phyloP scores from a whole-genome alignment of 2,888 invertebrate genomes.

The Drosophila tripunctata region DNA sequence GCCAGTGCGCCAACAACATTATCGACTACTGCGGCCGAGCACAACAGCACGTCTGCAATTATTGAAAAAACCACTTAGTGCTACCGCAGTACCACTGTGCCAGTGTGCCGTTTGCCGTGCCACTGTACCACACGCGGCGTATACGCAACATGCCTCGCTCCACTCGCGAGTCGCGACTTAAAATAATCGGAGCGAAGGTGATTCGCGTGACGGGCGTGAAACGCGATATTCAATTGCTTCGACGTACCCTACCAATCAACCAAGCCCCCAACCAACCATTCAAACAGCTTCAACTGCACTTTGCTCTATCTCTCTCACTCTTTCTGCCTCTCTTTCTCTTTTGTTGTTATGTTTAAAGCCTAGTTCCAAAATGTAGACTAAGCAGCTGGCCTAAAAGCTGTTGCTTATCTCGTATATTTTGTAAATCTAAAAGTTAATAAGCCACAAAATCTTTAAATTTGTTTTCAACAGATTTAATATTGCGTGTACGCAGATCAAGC shows the following conservation, averaged over 20 bases:
- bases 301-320: neutral
- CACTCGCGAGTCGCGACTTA: too few relatives aligned
- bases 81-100: neutral
- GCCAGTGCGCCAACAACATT: conserved; percentile 64
- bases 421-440: too few relatives aligned
- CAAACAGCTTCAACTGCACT: conserved; percentile 20
- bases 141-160: conserved; percentile 51
- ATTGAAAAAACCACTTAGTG: conserved; percentile 48
- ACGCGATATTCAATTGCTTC: conserved; percentile 39
- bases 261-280: neutral
- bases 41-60: conserved; percentile 65
- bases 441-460: too few relatives aligned
- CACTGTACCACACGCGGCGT: conserved; percentile 46
- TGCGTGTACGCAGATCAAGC: too few relatives aligned
- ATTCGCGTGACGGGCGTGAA: conserved; percentile 40
- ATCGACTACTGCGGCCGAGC: conserved; percentile 54
- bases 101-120: neutral
- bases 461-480: too few relatives aligned
- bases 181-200: conserved; percentile 8
- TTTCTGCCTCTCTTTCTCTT: neutral
- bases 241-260: neutral
- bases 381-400: too few relatives aligned
- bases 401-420: too few relatives aligned
- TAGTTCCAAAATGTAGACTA: too few relatives aligned
- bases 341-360: too few relatives aligned